Conservation (phyloP, 1,140 invertebrate genomes). For the Archivesica marissinica region DNA sequence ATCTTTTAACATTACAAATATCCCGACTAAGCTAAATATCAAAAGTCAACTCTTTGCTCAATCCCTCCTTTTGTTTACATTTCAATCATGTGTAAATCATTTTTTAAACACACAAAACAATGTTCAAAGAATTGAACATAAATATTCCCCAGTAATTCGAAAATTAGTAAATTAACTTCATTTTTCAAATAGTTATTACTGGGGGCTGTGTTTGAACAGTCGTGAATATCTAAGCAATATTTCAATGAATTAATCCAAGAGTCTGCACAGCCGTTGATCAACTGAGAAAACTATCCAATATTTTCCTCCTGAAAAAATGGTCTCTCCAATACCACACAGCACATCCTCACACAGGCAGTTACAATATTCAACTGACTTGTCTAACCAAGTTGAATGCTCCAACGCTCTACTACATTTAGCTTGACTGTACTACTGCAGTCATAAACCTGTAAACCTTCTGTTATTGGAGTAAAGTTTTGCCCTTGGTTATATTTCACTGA, state of each 20-base stretch:
- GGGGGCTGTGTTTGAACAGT: slow-evolving; percentile 23
- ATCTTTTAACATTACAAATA: slow-evolving; percentile 12
- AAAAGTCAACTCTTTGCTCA: neutral
- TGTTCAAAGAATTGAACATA: too few relatives aligned
- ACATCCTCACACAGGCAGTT: neutral
- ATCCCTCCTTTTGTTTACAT: neutral
- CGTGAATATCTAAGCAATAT: slow-evolving; percentile 30
- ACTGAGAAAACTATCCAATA: slow-evolving; percentile 32
- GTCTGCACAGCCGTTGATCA: neutral
- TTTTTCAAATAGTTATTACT: neutral
- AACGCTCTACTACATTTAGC: slow-evolving; percentile 12
- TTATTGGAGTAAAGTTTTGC: neutral
- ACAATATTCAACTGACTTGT: neutral
- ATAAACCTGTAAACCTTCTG: neutral
- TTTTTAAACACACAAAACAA: slow-evolving; percentile 5
- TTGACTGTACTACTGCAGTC: slow-evolving; percentile 17
- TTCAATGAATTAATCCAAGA: slow-evolving; percentile 16
- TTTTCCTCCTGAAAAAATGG: neutral
- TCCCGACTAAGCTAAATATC: neutral
- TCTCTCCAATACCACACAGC: slow-evolving; percentile 27
- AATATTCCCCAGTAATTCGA: neutral
- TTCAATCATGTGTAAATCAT: neutral
- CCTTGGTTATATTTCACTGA: slow-evolving; percentile 42
- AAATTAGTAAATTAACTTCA: neutral
- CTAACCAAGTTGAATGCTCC: neutral